Percentiles rank a stretch among this genome's conserved stretches.
These are phyloP conservation scores for Chlorodrepanis virens DNA, from an alignment of 2,113 vertebrate genomes.

Conservation along the genomic window DNA sequence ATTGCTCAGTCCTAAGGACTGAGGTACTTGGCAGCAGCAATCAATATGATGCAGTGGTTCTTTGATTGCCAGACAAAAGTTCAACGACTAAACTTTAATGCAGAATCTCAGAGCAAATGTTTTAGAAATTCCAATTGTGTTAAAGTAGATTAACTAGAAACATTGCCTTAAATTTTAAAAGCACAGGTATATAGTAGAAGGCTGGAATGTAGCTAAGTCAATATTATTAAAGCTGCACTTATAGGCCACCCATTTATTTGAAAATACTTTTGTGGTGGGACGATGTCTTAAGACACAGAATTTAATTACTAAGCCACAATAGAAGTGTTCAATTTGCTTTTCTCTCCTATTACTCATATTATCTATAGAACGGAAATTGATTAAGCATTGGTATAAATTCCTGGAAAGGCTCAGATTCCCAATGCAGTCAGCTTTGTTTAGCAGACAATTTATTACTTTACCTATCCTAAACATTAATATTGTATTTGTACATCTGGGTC, in stretches of 20 bases:
- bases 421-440: neutral
- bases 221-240: neutral
- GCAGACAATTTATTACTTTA: neutral
- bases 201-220: neutral
- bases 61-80: slow-evolving; percentile 34
- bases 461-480: neutral
- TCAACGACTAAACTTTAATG: neutral
- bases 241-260: neutral
- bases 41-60: slow-evolving; percentile 1
- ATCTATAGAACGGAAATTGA: neutral
- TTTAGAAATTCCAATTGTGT: neutral
- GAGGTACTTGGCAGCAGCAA: slow-evolving; percentile 8
- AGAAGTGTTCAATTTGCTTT: neutral
- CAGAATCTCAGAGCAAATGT: neutral
- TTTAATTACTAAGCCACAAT: neutral
- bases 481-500: neutral
- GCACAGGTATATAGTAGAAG: neutral
- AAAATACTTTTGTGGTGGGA: neutral
- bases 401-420: neutral
- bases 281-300: neutral
- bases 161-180: neutral
- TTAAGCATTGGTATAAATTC: neutral
- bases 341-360: neutral
- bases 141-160: neutral
- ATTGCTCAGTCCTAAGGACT: neutral